Evolutionary conservation across 2,888 invertebrate species (phyloP), one percentile per base, ranked within the genome.

Genomic region (Cheilosia urbana): DNA sequence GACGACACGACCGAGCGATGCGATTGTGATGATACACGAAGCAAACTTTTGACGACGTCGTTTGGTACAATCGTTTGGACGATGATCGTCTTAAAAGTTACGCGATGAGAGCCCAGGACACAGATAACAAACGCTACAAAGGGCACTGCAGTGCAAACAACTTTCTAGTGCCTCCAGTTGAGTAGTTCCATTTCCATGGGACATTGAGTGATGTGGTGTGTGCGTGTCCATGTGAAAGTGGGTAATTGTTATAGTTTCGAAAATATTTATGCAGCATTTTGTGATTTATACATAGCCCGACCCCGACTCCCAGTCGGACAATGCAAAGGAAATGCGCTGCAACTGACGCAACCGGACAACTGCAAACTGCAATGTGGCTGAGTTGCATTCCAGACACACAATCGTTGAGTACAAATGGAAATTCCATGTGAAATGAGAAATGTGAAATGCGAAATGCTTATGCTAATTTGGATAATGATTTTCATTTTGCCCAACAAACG

Each of bases 381-480:
- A 66, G 24, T 21, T 24, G 24, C 13, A 5, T 13, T 3, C n/a
- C 7, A 27, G 19, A 45, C 13, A 55, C 15, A 30, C 40, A 47
- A n/a, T 55, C n/a, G n/a, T 11, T 11, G 13, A 55, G 24, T 13
- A 37, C 37, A 37, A 40, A 71, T 37, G 63, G 57, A 49, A 65
- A 49, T 71, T 58, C 24, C 55, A 60, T 65, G 19, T 62, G 42
- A 60, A 72, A 58, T 72, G 19, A 53, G 42, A 68, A 72, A 58
- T 72, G 19, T 62, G 42, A 68, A 72, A 58, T 72, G n/a, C 40
- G 42, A 68, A 72, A 58, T 72, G 19, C 49, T 69, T 78, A 78
- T 78, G 78, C 51, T 78, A 78, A 78, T 78, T 71, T 47, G 11
- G 27, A 49, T 63, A 63, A 71, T 78, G 30, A 78, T 63, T 63